These are phyloP conservation scores for Tichodroma muraria DNA, from an alignment of 2,113 vertebrate species.

Conservation along the genomic window DNA sequence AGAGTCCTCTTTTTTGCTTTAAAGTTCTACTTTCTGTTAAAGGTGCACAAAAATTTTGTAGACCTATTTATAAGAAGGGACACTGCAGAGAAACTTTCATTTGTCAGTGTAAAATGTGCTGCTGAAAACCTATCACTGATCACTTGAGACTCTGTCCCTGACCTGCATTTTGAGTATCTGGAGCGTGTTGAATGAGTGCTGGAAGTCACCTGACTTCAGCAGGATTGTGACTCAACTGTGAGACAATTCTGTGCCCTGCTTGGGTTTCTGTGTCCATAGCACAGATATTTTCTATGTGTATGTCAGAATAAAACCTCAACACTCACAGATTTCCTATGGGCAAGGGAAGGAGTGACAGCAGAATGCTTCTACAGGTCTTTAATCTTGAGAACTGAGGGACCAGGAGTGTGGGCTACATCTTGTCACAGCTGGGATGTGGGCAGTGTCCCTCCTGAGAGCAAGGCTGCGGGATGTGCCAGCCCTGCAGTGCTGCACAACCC, in stretches of 20 bases:
- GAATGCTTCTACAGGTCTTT: not conserved
- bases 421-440: not conserved
- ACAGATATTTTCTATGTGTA: not conserved
- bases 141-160: not conserved
- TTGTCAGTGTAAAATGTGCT: not conserved
- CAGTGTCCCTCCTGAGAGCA: not conserved
- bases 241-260: not conserved
- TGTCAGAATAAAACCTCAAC: not conserved
- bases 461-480: not conserved
- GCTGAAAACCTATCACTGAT: not conserved
- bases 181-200: not conserved
- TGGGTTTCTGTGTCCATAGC: not conserved
- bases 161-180: not conserved
- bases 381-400: not conserved
- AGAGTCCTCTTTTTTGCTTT: not conserved
- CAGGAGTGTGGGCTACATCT: not conserved
- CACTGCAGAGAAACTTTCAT: not conserved
- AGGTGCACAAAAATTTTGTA: not conserved
- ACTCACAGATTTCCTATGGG: not conserved
- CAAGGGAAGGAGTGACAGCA: not conserved
- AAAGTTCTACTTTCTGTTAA: not conserved
- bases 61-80: not conserved
- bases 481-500: not conserved
- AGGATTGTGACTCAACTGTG: not conserved
- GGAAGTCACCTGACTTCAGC: not conserved